These are phyloP conservation scores for Araneus ventricosus DNA, from an alignment of 1,140 invertebrate genomes.

Conservation along the genomic window DNA sequence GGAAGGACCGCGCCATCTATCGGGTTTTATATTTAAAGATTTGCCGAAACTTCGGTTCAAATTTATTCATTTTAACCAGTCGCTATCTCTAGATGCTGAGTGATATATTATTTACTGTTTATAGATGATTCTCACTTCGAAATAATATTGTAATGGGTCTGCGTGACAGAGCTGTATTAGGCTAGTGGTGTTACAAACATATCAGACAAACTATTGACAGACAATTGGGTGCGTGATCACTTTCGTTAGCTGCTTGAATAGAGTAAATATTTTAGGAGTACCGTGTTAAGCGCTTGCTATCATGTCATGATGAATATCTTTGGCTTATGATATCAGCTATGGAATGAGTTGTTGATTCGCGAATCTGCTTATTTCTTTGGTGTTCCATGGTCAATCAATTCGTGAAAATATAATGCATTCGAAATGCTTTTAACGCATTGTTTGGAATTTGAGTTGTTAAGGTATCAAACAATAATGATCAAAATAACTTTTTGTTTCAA, in stretches of 20 bases:
- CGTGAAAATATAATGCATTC: not conserved
- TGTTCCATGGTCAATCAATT: not conserved
- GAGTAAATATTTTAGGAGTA: constrained; percentile 47
- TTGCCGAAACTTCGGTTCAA: not conserved
- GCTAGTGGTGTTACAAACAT: constrained; percentile 24
- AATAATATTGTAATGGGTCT: constrained; percentile 31
- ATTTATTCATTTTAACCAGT: constrained; percentile 6
- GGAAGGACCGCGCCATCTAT: constrained; percentile 59
- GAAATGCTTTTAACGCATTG: not conserved
- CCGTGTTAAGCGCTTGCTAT: not conserved
- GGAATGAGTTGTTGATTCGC: not conserved
- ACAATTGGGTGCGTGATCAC: constrained; percentile 37
- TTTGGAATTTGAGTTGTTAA: not conserved
- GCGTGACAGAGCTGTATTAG: constrained; percentile 41
- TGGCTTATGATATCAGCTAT: not conserved
- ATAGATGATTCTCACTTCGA: constrained; percentile 40
- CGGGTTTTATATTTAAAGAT: constrained; percentile 24
- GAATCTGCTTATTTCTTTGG: not conserved
- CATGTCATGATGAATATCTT: constrained; percentile 8
- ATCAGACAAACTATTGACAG: constrained; percentile 53
- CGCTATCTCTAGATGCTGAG: not conserved
- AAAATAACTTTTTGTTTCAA: too few relatives aligned
- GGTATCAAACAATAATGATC: not conserved
- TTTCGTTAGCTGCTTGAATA: not conserved
- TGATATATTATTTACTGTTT: constrained; percentile 62